Evolutionary conservation across 1,140 invertebrate genomes (phyloP), one percentile per base, ranked within the genome.

Genomic region (Trichonephila clavipes): DNA sequence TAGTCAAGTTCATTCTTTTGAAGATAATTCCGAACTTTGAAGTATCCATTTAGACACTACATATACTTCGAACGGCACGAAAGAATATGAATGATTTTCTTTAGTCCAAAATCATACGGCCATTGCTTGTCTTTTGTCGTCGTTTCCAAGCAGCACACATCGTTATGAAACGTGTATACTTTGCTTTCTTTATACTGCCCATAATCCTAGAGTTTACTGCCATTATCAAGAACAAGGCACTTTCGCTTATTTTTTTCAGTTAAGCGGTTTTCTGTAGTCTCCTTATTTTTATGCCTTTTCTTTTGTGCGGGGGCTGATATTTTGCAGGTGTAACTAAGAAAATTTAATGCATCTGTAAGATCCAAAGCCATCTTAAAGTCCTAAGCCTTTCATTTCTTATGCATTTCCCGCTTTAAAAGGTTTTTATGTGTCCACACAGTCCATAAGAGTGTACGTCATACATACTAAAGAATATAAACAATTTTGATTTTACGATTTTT

Each of bases 401-500:
- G 90, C 83, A 92, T 92, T 87, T 69, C 59, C 51, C 64, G 18
- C 40, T 82, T 87, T 92, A 92, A 92, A 92, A 69, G 62, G 62
- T 24, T 92, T 92, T 92, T 92, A 92, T 92, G 61, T 92, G 90
- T 77, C 90, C 66, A 40, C 62, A 92, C 40, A 86, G 90, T 92
- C 59, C 83, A 72, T 86, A 92, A 87, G 72, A 87, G 28, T 14
- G 64, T 59, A 61, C 81, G 40, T 24, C 81, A 66, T 92, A 85
- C 77, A 83, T 87, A 34, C 61, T 86, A 24, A 92, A 92, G 90
- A 92, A 72, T 64, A 92, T 92, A 92, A 92, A 92, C 90, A 92
- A 92, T 92, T 92, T 92, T 92, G 90, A 92, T 92, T 92, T 92
- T 86, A 92, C 90, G 90, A 87, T 92, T 92, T 92, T 92, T 87